phyloP scores from a whole-genome alignment of 2,888 invertebrate genomes.

The Saturnia pavonia region DNA sequence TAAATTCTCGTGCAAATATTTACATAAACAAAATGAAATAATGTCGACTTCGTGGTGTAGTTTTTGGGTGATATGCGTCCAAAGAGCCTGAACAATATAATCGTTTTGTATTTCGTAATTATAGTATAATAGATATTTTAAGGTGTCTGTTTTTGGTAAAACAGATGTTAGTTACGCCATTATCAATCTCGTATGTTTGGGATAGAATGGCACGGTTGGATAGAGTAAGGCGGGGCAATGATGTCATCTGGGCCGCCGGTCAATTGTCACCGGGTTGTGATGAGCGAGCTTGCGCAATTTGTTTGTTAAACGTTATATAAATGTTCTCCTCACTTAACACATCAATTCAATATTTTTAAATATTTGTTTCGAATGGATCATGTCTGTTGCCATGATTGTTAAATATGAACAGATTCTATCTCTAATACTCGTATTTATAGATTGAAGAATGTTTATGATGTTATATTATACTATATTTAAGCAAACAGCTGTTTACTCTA shows the following conservation, averaged over 20 bases:
- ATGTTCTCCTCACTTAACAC: constrained; percentile 20
- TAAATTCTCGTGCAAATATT: not conserved
- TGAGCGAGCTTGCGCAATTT: constrained; percentile 22
- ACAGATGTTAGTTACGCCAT: not conserved
- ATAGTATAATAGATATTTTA: not conserved
- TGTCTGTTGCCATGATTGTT: not conserved
- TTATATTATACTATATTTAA: not conserved
- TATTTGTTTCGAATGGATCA: constrained; percentile 23
- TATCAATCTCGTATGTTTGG: not conserved
- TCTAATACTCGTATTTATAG: not conserved
- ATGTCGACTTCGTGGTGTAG: not conserved
- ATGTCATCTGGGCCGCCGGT: constrained; percentile 35
- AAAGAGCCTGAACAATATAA: not conserved
- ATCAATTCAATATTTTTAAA: constrained; percentile 23
- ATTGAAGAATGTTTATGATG: not conserved
- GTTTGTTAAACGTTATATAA: constrained; percentile 10
- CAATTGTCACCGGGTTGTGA: constrained; percentile 23
- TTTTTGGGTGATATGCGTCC: not conserved
- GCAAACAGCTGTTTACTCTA: not conserved
- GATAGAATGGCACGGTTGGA: constrained; percentile 15
- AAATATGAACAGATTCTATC: too few species aligned
- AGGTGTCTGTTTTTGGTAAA: constrained; percentile 7
- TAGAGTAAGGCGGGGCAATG: constrained; percentile 32
- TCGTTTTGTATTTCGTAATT: not conserved
- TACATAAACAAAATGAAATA: constrained; percentile 4